Conservation (phyloP, 2,113 vertebrate genomes). For the Neoarius graeffei region DNA sequence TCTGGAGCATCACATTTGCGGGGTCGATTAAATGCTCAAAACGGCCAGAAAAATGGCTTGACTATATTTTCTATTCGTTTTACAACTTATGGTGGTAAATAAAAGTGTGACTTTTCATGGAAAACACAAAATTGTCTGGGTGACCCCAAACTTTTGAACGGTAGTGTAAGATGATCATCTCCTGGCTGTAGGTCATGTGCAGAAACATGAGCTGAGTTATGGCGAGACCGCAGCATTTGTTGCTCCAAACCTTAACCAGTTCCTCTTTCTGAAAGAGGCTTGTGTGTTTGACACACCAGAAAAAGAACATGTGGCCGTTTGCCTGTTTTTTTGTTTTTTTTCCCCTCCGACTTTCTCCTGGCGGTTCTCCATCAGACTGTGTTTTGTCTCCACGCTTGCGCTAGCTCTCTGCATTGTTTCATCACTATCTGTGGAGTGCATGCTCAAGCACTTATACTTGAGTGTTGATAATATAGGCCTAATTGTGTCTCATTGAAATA, state of each 20-base stretch:
- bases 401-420: slow-evolving; percentile 17
- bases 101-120: no score
- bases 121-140: no score
- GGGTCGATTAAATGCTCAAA: no score
- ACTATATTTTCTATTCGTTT: no score
- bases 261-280: slow-evolving; percentile 16
- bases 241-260: slow-evolving; percentile 32
- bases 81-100: no score
- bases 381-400: slow-evolving; percentile 15
- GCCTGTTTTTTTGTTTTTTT: slow-evolving; percentile 4
- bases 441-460: slow-evolving; percentile 38
- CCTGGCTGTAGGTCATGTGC: not conserved
- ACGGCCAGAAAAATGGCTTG: no score
- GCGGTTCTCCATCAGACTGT: slow-evolving; percentile 34
- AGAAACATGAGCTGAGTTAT: slow-evolving; percentile 15
- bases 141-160: no score
- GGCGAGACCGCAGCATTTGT: slow-evolving; percentile 4
- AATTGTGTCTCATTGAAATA: slow-evolving; percentile 27
- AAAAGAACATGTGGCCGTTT: slow-evolving; percentile 25
- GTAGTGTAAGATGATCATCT: not conserved
- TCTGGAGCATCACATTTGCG: no score
- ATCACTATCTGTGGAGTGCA: slow-evolving; percentile 1
- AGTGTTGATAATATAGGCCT: slow-evolving; percentile 22
- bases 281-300: slow-evolving; percentile 18
- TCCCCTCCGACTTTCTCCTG: slow-evolving; percentile 31